A percentile compares a stretch with the other conserved stretches of the same genome.
These are phyloP conservation scores for Deilephila elpenor DNA, from an alignment of 2,888 invertebrate species.

Conservation along the genomic window DNA sequence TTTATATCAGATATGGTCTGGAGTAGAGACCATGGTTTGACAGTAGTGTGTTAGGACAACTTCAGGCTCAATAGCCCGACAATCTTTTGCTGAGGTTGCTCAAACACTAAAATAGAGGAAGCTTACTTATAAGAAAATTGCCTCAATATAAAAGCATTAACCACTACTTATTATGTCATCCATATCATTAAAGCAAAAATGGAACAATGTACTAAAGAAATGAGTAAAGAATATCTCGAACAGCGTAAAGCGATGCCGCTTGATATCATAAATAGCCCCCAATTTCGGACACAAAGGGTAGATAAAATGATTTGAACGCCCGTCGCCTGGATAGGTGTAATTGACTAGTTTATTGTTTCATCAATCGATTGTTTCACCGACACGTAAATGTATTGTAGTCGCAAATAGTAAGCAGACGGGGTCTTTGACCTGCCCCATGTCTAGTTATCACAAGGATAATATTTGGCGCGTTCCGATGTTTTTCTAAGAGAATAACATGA, in stretches of 20 bases:
- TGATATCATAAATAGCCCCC: conserved; percentile 35
- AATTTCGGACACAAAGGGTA: conserved; percentile 48
- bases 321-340: conserved; percentile 42
- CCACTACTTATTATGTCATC: no score
- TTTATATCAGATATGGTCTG: no score
- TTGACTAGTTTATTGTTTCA: conserved; percentile 47
- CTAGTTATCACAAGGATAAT: not conserved
- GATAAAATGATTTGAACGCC: conserved; percentile 48
- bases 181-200: no score
- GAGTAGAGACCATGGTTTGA: no score
- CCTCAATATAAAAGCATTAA: no score
- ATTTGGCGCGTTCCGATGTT: conserved; percentile 2
- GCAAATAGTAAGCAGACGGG: conserved; percentile 14
- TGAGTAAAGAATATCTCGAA: not conserved
- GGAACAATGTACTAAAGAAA: not conserved
- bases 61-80: no score
- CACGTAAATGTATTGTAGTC: conserved; percentile 26
- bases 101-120: no score
- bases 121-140: no score
- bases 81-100: no score
- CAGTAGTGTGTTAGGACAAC: no score
- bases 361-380: conserved; percentile 36
- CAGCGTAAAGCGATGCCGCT: not conserved
- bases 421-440: conserved; percentile 28
- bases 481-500: not conserved